A percentile compares a stretch with the other conserved stretches of the same genome.
These are phyloP conservation scores for Petrosia ficiformis DNA, from an alignment of 37 sponge, comb jelly and placozoan genomes.

Conservation along the genomic window DNA sequence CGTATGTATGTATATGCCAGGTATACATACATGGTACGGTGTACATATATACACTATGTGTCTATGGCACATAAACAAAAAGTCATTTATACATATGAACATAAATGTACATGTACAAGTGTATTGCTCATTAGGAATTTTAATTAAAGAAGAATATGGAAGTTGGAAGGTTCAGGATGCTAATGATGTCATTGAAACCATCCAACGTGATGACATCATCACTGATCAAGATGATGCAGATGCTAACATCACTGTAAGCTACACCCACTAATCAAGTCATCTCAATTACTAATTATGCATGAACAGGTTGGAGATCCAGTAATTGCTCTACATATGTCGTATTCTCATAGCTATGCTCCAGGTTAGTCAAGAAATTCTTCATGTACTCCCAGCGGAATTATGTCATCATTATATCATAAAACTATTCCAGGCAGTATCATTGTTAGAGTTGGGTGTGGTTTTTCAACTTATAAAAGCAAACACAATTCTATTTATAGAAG, in stretches of 20 bases:
- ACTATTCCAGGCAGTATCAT: no score
- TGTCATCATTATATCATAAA: no score
- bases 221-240: conserved; percentile 40
- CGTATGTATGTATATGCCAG: no score
- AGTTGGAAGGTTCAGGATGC: conserved; percentile 36
- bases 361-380: conserved; percentile 15
- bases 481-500: no score
- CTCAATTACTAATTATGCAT: no score
- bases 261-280: not conserved
- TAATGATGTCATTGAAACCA: conserved; percentile 27
- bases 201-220: conserved; percentile 44
- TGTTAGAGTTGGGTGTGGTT: no score
- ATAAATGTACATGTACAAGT: not conserved
- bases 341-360: conserved; percentile 52
- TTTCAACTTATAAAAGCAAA: no score
- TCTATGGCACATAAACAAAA: no score
- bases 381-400: no score
- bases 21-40: no score
- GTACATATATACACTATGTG: no score
- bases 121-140: not conserved
- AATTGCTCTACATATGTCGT: conserved; percentile 44
- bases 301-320: conserved; percentile 37
- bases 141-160: not conserved
- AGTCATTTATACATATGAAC: no score
- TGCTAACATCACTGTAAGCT: conserved; percentile 2